Percentiles rank a stretch among this genome's conserved stretches.
Evolutionary conservation across 2,888 invertebrate species (phyloP).

Genomic region (Ellobium chinense): DNA sequence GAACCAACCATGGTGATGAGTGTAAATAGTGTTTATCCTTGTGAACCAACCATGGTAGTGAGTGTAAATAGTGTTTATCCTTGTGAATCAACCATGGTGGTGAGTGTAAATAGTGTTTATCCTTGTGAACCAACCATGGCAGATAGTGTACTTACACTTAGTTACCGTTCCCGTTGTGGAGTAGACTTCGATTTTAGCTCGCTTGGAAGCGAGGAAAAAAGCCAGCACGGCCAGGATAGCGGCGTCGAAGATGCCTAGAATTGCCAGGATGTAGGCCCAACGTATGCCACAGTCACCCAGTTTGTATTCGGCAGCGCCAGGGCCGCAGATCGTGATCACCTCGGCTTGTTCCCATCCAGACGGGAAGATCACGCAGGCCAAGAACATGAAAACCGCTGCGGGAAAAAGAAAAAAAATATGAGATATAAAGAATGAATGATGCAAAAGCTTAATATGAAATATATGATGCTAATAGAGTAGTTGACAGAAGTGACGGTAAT

Average conservation of each 20-base stretch:
- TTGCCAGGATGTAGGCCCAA: conserved; percentile 92
- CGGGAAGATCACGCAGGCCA: conserved; percentile 93
- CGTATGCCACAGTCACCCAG: conserved; percentile 90
- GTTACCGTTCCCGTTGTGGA: conserved; percentile 66
- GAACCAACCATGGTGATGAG: too few species aligned
- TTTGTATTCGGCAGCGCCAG: conserved; percentile 82
- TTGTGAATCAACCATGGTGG: too few species aligned
- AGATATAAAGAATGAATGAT: too few species aligned
- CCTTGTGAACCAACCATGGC: too few species aligned
- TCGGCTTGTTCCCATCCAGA: conserved; percentile 93
- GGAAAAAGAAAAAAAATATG: background rate
- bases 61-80: too few species aligned
- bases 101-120: too few species aligned
- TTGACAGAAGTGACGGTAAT: too few species aligned
- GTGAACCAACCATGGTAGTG: too few species aligned
- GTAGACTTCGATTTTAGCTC: conserved; percentile 79
- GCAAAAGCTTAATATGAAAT: too few species aligned
- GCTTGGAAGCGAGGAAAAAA: conserved; percentile 94
- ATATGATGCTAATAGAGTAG: too few species aligned
- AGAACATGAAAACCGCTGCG: conserved; percentile 91
- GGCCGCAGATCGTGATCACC: conserved; percentile 92
- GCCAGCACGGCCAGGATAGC: conserved; percentile 92
- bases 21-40: too few species aligned
- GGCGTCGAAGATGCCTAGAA: conserved; percentile 91
- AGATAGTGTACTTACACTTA: conserved; percentile 76